Percentiles rank a stretch among this genome's conserved stretches.
Conservation (phyloP, 1,140 invertebrate species). For the Triops cancriformis region DNA sequence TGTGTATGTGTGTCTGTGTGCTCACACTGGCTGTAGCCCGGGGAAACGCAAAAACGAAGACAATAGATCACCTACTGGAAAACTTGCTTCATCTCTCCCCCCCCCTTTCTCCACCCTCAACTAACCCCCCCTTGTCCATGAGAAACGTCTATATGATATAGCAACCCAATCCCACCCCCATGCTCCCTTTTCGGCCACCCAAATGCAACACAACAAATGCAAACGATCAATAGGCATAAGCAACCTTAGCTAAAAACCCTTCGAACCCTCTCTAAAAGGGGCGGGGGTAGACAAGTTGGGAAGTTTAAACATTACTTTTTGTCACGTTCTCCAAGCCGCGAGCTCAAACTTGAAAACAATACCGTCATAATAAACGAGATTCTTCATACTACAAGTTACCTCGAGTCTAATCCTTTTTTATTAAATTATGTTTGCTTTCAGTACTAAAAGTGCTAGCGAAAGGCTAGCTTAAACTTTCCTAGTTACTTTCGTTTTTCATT, state of each 20-base stretch:
- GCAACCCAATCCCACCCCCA: neutral
- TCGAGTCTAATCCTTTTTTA: too few species aligned
- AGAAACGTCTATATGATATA: neutral
- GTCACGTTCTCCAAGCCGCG: too few species aligned
- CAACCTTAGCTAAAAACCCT: constrained; percentile 1
- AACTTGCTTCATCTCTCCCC: neutral
- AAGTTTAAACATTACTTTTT: too few species aligned
- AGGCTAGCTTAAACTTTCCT: too few species aligned
- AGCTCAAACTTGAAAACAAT: too few species aligned
- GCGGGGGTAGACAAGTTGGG: neutral
- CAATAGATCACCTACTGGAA: constrained; percentile 1
- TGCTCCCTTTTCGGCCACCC: neutral
- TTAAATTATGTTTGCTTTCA: too few species aligned
- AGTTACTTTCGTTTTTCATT: too few species aligned
- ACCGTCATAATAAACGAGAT: too few species aligned
- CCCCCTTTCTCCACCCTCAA: neutral
- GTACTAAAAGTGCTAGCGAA: too few species aligned
- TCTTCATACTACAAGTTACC: too few species aligned
- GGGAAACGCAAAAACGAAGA: constrained; percentile 6
- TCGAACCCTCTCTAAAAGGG: neutral
- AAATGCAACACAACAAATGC: neutral
- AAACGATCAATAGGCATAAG: constrained; percentile 10
- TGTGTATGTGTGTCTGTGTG: neutral
- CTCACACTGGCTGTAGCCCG: constrained; percentile 4
- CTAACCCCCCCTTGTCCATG: too few species aligned